Conservation (phyloP, 2,797 vertebrate genomes). For the Pseudochirops corinnae region DNA sequence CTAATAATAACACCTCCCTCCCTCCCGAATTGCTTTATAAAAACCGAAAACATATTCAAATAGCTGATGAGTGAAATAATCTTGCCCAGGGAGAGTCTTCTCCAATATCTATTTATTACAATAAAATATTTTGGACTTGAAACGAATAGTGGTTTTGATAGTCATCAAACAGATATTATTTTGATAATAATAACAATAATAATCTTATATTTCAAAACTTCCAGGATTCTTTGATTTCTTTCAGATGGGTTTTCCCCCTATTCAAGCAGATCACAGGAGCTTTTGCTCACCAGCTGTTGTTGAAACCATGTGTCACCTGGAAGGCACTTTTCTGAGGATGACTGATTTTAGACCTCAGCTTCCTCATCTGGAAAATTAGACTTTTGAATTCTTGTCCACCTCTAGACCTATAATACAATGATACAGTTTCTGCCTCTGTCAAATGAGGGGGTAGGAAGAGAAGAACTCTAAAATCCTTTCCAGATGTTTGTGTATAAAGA, state of each 20-base stretch:
- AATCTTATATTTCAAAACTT: not conserved
- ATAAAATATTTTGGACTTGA: not conserved
- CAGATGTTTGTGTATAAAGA: not conserved
- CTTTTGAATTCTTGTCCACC: not conserved
- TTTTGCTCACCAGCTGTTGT: not conserved
- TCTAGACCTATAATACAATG: not conserved
- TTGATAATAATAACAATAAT: not conserved
- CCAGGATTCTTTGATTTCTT: not conserved
- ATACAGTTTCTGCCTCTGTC: not conserved
- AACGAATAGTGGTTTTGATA: not conserved
- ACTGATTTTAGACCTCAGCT: not conserved
- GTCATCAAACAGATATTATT: not conserved
- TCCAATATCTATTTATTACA: not conserved
- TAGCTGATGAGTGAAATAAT: not conserved
- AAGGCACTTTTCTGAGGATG: not conserved
- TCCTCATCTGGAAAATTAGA: not conserved
- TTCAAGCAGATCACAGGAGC: not conserved
- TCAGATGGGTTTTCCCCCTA: not conserved
- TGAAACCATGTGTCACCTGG: not conserved
- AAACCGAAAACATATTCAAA: not conserved
- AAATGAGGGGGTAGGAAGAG: not conserved
- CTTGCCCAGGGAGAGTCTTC: not conserved
- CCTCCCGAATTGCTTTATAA: not conserved
- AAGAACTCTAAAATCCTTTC: not conserved
- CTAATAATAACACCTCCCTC: not conserved